Conservation (phyloP, 2,888 invertebrate species). For the Vannuccia rotundouncinata region DNA sequence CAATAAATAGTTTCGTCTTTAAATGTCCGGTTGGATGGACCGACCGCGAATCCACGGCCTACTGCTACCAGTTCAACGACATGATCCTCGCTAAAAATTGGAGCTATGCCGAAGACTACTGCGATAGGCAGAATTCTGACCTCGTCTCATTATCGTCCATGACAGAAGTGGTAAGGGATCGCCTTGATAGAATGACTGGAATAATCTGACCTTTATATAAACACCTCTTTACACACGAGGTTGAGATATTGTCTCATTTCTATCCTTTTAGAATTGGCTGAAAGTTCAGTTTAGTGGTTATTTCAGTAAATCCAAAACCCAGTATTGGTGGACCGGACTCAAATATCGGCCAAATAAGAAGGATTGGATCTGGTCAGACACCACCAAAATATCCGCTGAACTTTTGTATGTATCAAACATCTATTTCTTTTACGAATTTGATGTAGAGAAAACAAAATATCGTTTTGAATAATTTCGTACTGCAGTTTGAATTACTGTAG, state of each 20-base stretch:
- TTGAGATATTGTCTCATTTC: too few species aligned
- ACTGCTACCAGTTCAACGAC: slow-evolving; percentile 3
- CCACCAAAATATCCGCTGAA: too few species aligned
- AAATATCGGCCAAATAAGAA: background rate
- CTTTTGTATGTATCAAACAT: too few species aligned
- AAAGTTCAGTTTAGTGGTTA: background rate
- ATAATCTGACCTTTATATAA: too few species aligned
- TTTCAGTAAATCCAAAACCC: background rate
- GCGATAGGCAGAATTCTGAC: background rate
- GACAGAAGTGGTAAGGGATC: background rate
- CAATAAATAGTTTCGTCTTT: background rate
- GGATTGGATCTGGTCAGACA: background rate
- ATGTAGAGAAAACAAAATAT: too few species aligned
- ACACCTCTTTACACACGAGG: too few species aligned
- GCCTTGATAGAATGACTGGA: too few species aligned
- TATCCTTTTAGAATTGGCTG: background rate
- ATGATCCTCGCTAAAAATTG: background rate
- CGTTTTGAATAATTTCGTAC: too few species aligned
- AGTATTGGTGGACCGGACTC: background rate
- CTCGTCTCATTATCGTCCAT: background rate
- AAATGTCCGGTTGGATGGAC: background rate
- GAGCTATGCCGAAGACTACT: background rate
- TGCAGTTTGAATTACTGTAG: too few species aligned
- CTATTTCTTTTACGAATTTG: too few species aligned
- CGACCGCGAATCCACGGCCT: background rate